These are phyloP conservation scores for Anthopleura xanthogrammica DNA, from an alignment of 92 coral and sea anemone species.

Conservation along the genomic window DNA sequence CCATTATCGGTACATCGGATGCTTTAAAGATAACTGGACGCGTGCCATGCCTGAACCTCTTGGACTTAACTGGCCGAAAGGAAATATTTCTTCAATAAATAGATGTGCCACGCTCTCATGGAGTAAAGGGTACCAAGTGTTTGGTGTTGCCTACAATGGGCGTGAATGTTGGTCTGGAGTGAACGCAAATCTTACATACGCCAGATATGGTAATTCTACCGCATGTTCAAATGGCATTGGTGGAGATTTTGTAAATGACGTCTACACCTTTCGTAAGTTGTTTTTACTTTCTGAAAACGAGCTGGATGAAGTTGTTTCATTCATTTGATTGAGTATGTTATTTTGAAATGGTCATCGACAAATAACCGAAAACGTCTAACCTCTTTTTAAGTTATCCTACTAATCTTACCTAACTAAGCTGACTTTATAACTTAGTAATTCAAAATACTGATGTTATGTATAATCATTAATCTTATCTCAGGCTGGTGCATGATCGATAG, in stretches of 20 bases:
- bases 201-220: slow-evolving; percentile 34
- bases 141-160: slow-evolving; percentile 44
- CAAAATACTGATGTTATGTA: no score
- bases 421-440: not conserved
- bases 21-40: no score
- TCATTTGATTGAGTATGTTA: not conserved
- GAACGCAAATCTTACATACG: slow-evolving; percentile 29
- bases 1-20: no score
- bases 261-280: slow-evolving; percentile 50
- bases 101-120: no score
- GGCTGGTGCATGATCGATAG: no score
- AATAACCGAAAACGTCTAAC: not conserved
- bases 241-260: slow-evolving; percentile 32
- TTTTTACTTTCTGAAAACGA: not conserved
- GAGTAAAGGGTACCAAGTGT: not conserved
- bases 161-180: slow-evolving; percentile 68
- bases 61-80: no score
- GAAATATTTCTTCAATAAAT: no score
- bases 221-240: slow-evolving; percentile 52
- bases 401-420: not conserved
- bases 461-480: no score
- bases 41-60: no score
- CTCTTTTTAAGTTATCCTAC: not conserved
- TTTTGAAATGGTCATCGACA: not conserved
- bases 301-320: not conserved